Conservation (phyloP, 1,140 invertebrate genomes). For the Macrotrachela quadricornifera region DNA sequence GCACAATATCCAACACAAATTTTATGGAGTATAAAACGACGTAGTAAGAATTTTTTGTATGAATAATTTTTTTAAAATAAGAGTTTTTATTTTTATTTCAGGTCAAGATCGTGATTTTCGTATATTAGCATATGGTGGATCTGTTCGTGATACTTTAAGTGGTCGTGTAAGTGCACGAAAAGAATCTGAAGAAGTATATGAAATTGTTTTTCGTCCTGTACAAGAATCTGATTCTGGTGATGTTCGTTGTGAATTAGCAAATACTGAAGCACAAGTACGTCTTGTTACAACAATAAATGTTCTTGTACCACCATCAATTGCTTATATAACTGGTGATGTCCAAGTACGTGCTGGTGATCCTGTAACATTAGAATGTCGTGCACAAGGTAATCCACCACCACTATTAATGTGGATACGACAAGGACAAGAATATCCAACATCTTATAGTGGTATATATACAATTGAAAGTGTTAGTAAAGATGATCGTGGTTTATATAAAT, state of each 20-base stretch:
- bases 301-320: slow-evolving; percentile 1
- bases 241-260: slow-evolving; percentile 5
- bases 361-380: slow-evolving; percentile 8
- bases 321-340: slow-evolving; percentile 6
- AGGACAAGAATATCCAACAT: slow-evolving; percentile 10
- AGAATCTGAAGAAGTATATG: slow-evolving; percentile 9
- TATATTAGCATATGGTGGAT: slow-evolving; percentile 4
- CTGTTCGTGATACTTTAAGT: slow-evolving; percentile 5
- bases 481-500: slow-evolving; percentile 5
- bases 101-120: not conserved
- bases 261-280: slow-evolving; percentile 5
- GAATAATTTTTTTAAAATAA: too few species aligned
- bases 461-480: slow-evolving; percentile 5
- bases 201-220: slow-evolving; percentile 6
- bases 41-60: not conserved
- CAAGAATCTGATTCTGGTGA: slow-evolving; percentile 3
- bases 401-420: slow-evolving; percentile 28
- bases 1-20: slow-evolving; percentile 1
- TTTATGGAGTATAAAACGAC: slow-evolving; percentile 4
- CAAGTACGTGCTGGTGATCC: slow-evolving; percentile 1
- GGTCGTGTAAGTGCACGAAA: slow-evolving; percentile 4
- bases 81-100: too few species aligned
- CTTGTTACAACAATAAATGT: not conserved
- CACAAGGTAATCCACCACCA: slow-evolving; percentile 24
- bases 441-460: not conserved